phyloP scores from a whole-genome alignment of 2,113 vertebrate species.

The Prochilodus magdalenae region DNA sequence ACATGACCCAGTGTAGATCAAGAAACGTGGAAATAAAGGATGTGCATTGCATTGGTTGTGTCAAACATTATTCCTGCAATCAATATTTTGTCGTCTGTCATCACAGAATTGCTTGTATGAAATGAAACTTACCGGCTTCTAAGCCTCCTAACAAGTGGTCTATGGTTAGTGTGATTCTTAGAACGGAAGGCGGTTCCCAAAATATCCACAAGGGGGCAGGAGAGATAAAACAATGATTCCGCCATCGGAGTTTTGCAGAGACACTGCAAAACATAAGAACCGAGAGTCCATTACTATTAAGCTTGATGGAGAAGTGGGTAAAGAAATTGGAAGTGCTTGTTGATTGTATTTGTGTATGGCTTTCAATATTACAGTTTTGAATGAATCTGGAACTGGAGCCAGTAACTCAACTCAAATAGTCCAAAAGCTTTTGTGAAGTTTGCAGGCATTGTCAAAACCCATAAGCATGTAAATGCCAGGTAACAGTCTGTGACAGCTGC shows the following conservation, averaged over 20 bases:
- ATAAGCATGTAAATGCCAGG: too few species aligned
- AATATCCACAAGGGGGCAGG: constrained; percentile 21
- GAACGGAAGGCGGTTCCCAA: not conserved
- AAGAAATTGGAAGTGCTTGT: too few species aligned
- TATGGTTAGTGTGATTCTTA: not conserved
- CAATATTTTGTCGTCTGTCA: too few species aligned
- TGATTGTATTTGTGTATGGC: not conserved
- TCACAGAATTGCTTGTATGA: too few species aligned
- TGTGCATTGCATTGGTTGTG: too few species aligned
- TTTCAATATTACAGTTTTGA: not conserved
- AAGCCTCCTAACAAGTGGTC: not conserved
- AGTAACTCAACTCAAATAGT: not conserved
- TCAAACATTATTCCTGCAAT: too few species aligned
- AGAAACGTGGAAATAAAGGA: too few species aligned
- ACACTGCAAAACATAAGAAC: not conserved
- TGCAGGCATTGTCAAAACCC: not conserved
- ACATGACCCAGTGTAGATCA: too few species aligned
- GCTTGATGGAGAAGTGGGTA: too few species aligned
- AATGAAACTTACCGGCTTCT: too few species aligned
- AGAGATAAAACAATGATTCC: not conserved
- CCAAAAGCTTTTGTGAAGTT: not conserved
- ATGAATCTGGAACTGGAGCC: not conserved
- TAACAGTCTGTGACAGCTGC: too few species aligned
- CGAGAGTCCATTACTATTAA: too few species aligned
- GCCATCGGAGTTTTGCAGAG: not conserved